Evolutionary conservation across 2,113 vertebrate genomes (phyloP), one percentile per base, ranked within the genome.

Genomic region (Aramus guarauna): DNA sequence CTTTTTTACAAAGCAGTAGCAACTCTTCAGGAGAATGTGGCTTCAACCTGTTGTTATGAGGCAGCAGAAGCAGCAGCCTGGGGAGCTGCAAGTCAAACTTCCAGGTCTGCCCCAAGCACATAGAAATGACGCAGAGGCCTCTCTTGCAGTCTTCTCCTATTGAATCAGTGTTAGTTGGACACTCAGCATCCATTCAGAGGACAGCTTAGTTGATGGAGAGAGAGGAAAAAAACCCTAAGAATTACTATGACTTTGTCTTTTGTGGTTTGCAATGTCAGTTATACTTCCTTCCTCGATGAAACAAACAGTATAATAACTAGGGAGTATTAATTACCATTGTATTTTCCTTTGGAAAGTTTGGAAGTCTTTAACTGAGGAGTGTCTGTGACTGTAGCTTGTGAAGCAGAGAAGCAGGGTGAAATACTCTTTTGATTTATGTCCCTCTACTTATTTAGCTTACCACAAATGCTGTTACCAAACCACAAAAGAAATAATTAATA

Each of bases 401-500:
- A 93, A 85, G 59, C n/a, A 76, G 37, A 84, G 53, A 67, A 91
- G 20, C 39, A 59, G 34, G 17, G 4, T 87, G 48, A 87, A 92
- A 74, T 55, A 47, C 19, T 72, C 15, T 73, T 37, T 77, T 85
- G 52, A 67, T 90, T 96, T 77, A 64, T 85, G 27, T 72, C 37
- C 20, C 13, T 68, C 7, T 85, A 21, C 34, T 91, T 66, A 78
- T 83, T 92, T 59, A 86, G 37, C 16, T 76, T 84, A 36, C 63
- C 60, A 22, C 60, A 75, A 82, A 29, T 78, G 78, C 63, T 92
- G 64, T 89, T 87, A 78, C n/a, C 56, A 92, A 92, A 64, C 60
- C 60, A 87, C 48, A 76, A 23, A 93, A 96, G 67, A 74, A 82
- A 64, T 77, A 95, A 94, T 91, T 92, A 91, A 48, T 78, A 85